Evolutionary conservation across 2,888 invertebrate genomes (phyloP).

Genomic region (Epinotia brunnichana): DNA sequence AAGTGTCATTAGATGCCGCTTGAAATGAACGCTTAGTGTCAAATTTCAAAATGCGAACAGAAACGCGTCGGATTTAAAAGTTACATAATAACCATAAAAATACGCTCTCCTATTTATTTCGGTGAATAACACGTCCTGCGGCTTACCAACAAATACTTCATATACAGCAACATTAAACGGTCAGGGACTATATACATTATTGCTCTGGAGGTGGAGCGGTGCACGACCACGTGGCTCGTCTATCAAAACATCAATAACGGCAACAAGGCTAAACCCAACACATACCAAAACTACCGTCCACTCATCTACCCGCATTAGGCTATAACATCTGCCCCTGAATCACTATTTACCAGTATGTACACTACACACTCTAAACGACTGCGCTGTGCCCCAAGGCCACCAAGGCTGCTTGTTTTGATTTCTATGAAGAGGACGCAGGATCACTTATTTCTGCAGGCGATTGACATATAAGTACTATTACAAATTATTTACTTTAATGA

Average conservation of each 20-base stretch:
- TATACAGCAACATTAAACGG: constrained; percentile 13
- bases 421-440: background rate
- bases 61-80: background rate
- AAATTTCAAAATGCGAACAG: too few relatives aligned
- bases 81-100: background rate
- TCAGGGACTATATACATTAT: constrained; percentile 30
- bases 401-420: background rate
- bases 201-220: constrained; percentile 19
- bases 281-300: constrained; percentile 26
- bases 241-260: constrained; percentile 25
- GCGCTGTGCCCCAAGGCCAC: background rate
- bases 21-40: background rate
- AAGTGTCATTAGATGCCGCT: background rate
- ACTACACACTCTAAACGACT: background rate
- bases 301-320: constrained; percentile 23
- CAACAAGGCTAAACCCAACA: constrained; percentile 22
- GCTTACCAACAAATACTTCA: background rate
- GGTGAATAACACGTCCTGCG: background rate
- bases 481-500: too few relatives aligned
- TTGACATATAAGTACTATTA: too few relatives aligned
- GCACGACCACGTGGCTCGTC: background rate
- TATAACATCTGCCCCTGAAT: background rate
- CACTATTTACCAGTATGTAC: background rate
- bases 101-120: background rate
- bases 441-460: too few relatives aligned